Evolutionary conservation across 2,888 invertebrate genomes (phyloP).

Genomic region (Ectropis crepuscularia): DNA sequence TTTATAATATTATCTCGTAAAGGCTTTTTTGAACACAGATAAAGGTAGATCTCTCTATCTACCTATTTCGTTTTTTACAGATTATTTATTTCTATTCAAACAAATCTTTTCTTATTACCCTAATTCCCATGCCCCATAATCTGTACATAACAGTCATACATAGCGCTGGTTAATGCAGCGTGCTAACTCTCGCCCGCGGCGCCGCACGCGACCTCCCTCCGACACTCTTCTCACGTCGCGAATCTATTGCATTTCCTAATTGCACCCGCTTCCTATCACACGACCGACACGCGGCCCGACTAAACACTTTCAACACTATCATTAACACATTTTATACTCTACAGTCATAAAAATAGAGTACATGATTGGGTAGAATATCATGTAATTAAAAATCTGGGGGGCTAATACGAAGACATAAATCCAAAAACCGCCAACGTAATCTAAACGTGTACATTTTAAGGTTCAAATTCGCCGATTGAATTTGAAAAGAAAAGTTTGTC

Average conservation of each 20-base stretch:
- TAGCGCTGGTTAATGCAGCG: slow-evolving; percentile 29
- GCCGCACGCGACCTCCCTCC: slow-evolving; percentile 41
- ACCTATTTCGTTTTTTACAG: too few species aligned
- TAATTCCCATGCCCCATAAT: neutral
- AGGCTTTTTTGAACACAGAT: too few species aligned
- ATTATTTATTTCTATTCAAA: too few species aligned
- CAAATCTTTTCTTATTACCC: neutral
- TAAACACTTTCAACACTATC: slow-evolving; percentile 40
- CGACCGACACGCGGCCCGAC: slow-evolving; percentile 77
- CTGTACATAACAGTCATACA: slow-evolving; percentile 25
- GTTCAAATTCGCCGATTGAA: slow-evolving; percentile 10
- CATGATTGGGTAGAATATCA: slow-evolving; percentile 34
- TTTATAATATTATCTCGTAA: too few species aligned
- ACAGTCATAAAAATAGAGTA: slow-evolving; percentile 22
- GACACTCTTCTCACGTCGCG: slow-evolving; percentile 54
- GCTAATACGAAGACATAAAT: slow-evolving; percentile 30
- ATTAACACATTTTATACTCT: slow-evolving; percentile 41
- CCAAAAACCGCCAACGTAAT: neutral
- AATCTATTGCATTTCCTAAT: slow-evolving; percentile 80
- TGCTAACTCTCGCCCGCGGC: slow-evolving; percentile 35
- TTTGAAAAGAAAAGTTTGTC: slow-evolving; percentile 10
- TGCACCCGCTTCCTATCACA: slow-evolving; percentile 74
- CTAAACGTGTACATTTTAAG: slow-evolving; percentile 3
- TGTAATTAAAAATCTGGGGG: slow-evolving; percentile 37
- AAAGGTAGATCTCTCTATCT: too few species aligned